These are phyloP conservation scores for Rhyacichthys aspro DNA, from an alignment of 2,797 vertebrate species.

Conservation along the genomic window DNA sequence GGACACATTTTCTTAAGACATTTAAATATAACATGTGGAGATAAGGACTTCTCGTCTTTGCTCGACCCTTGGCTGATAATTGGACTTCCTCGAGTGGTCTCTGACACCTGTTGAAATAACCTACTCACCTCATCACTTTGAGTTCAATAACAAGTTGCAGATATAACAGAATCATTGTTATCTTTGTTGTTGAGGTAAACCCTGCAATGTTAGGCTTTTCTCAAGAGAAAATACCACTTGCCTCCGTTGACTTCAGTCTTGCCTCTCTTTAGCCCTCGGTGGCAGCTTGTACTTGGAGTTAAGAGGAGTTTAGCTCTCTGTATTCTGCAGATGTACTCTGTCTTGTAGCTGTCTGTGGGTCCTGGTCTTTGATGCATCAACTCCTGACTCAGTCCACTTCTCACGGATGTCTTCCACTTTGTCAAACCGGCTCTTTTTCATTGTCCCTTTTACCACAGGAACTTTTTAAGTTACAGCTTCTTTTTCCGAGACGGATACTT, in stretches of 20 bases:
- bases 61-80: no score
- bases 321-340: neutral
- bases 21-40: no score
- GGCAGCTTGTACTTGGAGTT: neutral
- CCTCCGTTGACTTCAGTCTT: neutral
- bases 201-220: no score
- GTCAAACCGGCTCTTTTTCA: conserved; percentile 9
- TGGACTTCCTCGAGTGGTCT: no score
- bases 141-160: no score
- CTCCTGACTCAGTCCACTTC: neutral
- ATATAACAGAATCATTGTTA: no score
- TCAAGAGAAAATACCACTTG: neutral
- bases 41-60: no score
- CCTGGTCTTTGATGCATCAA: conserved; percentile 6
- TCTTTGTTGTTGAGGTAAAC: no score
- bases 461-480: neutral
- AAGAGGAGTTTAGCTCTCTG: neutral
- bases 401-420: conserved; percentile 12
- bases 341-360: neutral
- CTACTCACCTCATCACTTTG: no score
- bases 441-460: conserved; percentile 5
- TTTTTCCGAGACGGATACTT: conserved; percentile 2
- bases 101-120: no score
- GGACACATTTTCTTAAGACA: no score
- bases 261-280: neutral